Percentiles rank a stretch among this genome's conserved stretches.
Evolutionary conservation across 2,888 invertebrate genomes (phyloP).

Genomic region (Hedya salicella): DNA sequence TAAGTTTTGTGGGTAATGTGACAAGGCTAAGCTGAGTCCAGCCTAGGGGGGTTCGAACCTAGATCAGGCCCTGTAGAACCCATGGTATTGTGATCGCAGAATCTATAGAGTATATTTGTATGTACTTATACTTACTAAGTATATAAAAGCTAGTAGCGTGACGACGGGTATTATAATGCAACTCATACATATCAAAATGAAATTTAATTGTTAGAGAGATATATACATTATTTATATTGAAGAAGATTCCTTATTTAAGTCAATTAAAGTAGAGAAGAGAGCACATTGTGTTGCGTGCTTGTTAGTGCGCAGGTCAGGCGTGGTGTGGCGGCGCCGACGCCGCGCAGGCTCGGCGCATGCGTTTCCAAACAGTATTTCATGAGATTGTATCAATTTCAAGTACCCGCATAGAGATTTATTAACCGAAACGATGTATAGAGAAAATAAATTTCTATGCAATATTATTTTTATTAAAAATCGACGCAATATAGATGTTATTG

Average conservation of each 20-base stretch:
- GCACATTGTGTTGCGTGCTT: slow-evolving; percentile 63
- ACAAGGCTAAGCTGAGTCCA: neutral
- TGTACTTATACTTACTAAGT: slow-evolving; percentile 20
- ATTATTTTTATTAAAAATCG: slow-evolving; percentile 1
- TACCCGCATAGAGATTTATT: slow-evolving; percentile 17
- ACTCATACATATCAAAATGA: slow-evolving; percentile 80
- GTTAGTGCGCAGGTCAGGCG: slow-evolving; percentile 44
- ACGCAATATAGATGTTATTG: slow-evolving; percentile 31
- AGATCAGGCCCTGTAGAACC: slow-evolving; percentile 3
- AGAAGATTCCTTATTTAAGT: slow-evolving; percentile 83
- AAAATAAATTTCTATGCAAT: slow-evolving; percentile 1
- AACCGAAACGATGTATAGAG: slow-evolving; percentile 12
- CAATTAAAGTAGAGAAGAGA: slow-evolving; percentile 75
- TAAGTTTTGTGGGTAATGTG: neutral
- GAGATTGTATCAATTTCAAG: slow-evolving; percentile 44
- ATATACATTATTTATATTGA: slow-evolving; percentile 64
- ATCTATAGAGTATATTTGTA: slow-evolving; percentile 30
- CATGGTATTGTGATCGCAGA: slow-evolving; percentile 27
- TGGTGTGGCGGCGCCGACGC: too few relatives aligned
- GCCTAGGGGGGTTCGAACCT: neutral
- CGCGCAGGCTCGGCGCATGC: neutral
- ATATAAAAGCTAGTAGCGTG: slow-evolving; percentile 19
- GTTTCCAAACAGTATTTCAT: slow-evolving; percentile 35
- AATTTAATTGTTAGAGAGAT: slow-evolving; percentile 65
- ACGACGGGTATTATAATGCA: slow-evolving; percentile 50